These are phyloP conservation scores for Drosophila suzukii DNA, from an alignment of 1,140 invertebrate genomes.

Conservation along the genomic window DNA sequence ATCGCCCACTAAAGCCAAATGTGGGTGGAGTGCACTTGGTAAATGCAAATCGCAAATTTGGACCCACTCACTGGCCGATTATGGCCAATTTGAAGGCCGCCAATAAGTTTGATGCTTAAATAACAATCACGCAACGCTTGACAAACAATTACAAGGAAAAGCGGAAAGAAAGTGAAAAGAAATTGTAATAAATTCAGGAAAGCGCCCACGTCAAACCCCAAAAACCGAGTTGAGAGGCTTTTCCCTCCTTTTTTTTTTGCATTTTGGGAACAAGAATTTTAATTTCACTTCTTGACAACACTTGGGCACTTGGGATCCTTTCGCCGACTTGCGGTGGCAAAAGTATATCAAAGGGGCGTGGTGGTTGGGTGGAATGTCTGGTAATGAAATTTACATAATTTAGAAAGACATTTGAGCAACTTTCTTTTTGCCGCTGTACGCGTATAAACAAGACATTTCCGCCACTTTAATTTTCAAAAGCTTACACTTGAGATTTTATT, in stretches of 20 bases:
- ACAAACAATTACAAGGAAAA: constrained; percentile 70
- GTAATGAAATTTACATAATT: constrained; percentile 83
- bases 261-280: constrained; percentile 74
- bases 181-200: constrained; percentile 52
- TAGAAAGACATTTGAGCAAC: constrained; percentile 80
- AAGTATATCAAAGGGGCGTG: neutral
- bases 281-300: constrained; percentile 66
- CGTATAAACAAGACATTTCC: constrained; percentile 83
- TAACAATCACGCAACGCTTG: constrained; percentile 71
- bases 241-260: constrained; percentile 8
- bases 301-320: constrained; percentile 12
- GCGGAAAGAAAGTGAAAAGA: constrained; percentile 54
- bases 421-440: constrained; percentile 60
- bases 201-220: constrained; percentile 36
- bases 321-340: constrained; percentile 11
- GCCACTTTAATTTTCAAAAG: constrained; percentile 83
- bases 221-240: constrained; percentile 37
- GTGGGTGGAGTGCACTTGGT: constrained; percentile 25
- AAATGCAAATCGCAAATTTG: constrained; percentile 45
- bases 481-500: constrained; percentile 83
- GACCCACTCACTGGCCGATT: constrained; percentile 38
- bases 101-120: constrained; percentile 73
- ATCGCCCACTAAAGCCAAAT: constrained; percentile 1
- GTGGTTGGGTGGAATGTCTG: constrained; percentile 39
- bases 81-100: constrained; percentile 63